Base-by-base conservation (phyloP, 2,888 invertebrate genomes). In the Neoscelio sp. region DNA sequence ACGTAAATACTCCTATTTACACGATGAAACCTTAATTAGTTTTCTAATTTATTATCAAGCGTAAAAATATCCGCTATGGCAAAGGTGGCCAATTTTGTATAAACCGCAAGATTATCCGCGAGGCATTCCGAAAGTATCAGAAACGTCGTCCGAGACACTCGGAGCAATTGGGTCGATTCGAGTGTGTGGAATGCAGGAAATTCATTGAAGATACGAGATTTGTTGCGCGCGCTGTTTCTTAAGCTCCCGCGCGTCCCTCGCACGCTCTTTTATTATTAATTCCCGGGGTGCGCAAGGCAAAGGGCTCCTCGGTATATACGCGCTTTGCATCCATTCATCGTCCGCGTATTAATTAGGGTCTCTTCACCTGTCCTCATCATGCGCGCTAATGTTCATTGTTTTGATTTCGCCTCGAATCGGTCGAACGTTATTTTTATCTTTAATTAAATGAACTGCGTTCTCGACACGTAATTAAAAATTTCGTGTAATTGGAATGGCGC, bases 121-220 rank as follows among this genome's bases (percentile, higher is more conserved):
- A 23, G 15, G 48, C 28, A 12, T 12, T 7, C 1, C 26, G 13
- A 48, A 48, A 28, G 7, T 26, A 48, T 28, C 3, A 7, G 8
- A 6, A 26, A 7, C 28, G 48, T 48, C 26, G 48, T 26, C 48
- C 48, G 13, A 28, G 28, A 7, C 38, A 38, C 28, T 3, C 26
- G 8, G 15, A 26, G 48, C 10, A 50, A 50, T 30, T 33, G 35
- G 52, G 52, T 52, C 52, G 20, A 52, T 52, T 52, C 52, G 10
- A 28, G 35, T 12, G 33, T 20, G 12, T 2, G 12, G 12, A 33
- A 35, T 33, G 17, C 52, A 52, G 30, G 35, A 52, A 52, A 52
- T 52, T 35, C 35, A 52, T 52, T 52, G 52, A 52, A 52, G 52
- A 35, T 33, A 35, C 35, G 52, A 35, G 35, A 35, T 35, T 20